Evolutionary conservation across 2,888 invertebrate genomes (phyloP), one percentile per base, ranked within the genome.

Genomic region (Tineola bisselliella): DNA sequence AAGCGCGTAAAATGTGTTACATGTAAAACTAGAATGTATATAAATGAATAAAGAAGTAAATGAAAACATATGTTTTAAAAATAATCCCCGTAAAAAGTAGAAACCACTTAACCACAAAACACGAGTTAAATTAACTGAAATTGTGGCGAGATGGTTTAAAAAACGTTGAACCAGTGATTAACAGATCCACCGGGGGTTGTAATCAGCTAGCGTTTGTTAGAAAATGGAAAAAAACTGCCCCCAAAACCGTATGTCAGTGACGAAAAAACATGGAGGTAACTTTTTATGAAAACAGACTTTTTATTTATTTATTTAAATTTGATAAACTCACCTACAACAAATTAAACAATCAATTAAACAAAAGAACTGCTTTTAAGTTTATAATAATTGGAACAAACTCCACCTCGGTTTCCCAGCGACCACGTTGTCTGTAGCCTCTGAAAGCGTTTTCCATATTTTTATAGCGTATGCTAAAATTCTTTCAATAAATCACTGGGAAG

Each of bases 401-500:
- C n/a, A n/a, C n/a, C n/a, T n/a, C n/a, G n/a, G n/a, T n/a, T n/a
- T n/a, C n/a, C n/a, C n/a, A n/a, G n/a, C n/a, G n/a, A n/a, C n/a
- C n/a, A n/a, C n/a, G n/a, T n/a, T n/a, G n/a, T n/a, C n/a, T n/a
- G n/a, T n/a, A n/a, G n/a, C n/a, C n/a, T 13, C 6, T 13, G n/a
- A 44, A 44, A 44, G 44, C n/a, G 12, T 13, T 48, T 61, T 76
- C 81, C 72, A 70, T 30, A 66, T 62, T 64, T 15, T 6, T 38
- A 0, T 63, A 18, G 62, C 64, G n/a, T 58, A 10, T 33, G 60
- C 62, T 65, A 62, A 67, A 64, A 68, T 74, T 79, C 78, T 79
- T 79, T 74, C 75, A 75, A 83, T 82, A 83, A 83, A 84, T 84
- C 81, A 81, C 72, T 25, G 59, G 61, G 44, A 18, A 54, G 17